Conservation (phyloP, 2,113 vertebrate genomes). For the rabbit (Oryctolagus cuniculus) region DNA sequence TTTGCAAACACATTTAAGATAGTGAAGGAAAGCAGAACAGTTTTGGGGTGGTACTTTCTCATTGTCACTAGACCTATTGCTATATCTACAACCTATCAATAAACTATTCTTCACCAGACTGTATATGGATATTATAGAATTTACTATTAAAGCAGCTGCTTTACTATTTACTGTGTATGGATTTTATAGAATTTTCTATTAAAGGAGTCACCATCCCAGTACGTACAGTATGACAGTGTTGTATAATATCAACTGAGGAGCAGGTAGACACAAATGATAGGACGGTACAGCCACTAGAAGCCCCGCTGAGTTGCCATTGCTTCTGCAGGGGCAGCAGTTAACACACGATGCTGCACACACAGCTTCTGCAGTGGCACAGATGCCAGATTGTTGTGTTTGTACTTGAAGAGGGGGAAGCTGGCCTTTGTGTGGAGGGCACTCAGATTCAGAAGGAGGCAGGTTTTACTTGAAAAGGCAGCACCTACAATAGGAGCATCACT, state of each 20-base stretch:
- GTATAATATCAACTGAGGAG: neutral
- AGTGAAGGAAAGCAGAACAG: neutral
- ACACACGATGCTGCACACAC: too few relatives aligned
- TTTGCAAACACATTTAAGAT: neutral
- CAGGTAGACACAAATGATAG: neutral
- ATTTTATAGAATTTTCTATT: too few relatives aligned
- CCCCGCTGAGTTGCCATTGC: accelerated
- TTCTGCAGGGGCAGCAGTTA: too few relatives aligned
- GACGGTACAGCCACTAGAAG: too few relatives aligned
- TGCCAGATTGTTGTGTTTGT: neutral
- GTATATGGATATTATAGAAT: neutral
- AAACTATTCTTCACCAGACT: neutral
- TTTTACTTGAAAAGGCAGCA: neutral
- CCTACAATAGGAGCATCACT: neutral
- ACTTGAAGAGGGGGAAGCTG: neutral
- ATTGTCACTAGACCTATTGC: neutral
- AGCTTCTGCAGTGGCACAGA: too few relatives aligned
- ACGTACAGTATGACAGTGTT: neutral
- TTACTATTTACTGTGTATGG: too few relatives aligned
- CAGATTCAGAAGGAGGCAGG: neutral
- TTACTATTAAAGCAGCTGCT: neutral
- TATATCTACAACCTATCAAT: neutral
- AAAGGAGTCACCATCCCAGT: neutral
- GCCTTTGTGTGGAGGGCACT: accelerated
- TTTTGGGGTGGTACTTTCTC: neutral